phyloP scores from a whole-genome alignment of 2,888 invertebrate species.

The Hermaeophaga mercurialis region DNA sequence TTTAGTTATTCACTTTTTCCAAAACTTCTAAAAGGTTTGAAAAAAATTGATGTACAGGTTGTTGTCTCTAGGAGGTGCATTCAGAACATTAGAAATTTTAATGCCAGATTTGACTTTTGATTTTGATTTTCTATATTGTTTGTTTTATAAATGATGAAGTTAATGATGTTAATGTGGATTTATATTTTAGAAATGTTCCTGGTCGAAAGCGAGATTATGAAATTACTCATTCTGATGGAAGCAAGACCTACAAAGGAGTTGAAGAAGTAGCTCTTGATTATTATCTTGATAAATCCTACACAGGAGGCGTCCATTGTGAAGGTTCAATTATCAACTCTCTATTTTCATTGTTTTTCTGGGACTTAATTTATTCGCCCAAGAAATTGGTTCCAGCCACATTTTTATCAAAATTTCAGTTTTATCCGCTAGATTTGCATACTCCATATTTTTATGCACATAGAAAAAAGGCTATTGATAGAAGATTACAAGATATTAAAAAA shows the following conservation, averaged over 20 bases:
- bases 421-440: slow-evolving; percentile 75
- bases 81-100: too few species aligned
- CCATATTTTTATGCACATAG: slow-evolving; percentile 71
- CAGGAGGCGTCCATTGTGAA: slow-evolving; percentile 57
- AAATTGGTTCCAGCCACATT: slow-evolving; percentile 63
- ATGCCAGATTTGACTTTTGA: too few species aligned
- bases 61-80: too few species aligned
- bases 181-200: slow-evolving; percentile 40
- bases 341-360: slow-evolving; percentile 70
- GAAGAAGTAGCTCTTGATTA: slow-evolving; percentile 63
- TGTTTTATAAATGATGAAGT: too few species aligned
- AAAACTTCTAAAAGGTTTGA: too few species aligned
- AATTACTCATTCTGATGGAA: slow-evolving; percentile 45
- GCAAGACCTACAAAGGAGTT: slow-evolving; percentile 58
- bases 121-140: too few species aligned
- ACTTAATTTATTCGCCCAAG: slow-evolving; percentile 68
- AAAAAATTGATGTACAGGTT: too few species aligned
- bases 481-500: slow-evolving; percentile 56
- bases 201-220: slow-evolving; percentile 52
- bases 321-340: slow-evolving; percentile 46
- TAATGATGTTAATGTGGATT: background rate
- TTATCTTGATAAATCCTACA: slow-evolving; percentile 56
- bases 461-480: slow-evolving; percentile 63
- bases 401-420: slow-evolving; percentile 58
- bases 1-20: too few species aligned